phyloP scores from a whole-genome alignment of 2,888 invertebrate genomes.

The Diadromus collaris region DNA sequence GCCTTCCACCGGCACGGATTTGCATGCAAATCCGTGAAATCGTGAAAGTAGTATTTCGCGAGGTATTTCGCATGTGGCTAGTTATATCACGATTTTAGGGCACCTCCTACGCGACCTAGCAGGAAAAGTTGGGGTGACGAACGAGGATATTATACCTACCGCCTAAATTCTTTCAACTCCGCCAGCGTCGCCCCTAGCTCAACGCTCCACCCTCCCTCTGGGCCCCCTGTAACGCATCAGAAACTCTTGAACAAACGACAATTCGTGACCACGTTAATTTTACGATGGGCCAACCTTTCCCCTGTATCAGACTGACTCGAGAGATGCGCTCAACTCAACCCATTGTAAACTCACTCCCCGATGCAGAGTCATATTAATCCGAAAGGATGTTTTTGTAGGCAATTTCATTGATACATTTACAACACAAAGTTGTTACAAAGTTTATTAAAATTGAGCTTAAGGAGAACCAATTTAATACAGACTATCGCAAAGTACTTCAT shows the following conservation, averaged over 20 bases:
- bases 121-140: conserved; percentile 49
- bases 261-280: conserved; percentile 67
- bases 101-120: conserved; percentile 9
- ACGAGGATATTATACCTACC: conserved; percentile 56
- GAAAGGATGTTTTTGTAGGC: not conserved
- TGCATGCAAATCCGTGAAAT: conserved; percentile 45
- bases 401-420: not conserved
- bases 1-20: conserved; percentile 29
- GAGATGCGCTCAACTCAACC: conserved; percentile 44
- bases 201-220: not conserved
- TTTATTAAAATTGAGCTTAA: not conserved
- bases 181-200: conserved; percentile 23
- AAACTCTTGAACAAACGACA: conserved; percentile 44
- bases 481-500: no score
- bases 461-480: not conserved
- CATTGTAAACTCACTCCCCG: conserved; percentile 19
- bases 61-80: conserved; percentile 20
- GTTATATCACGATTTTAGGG: conserved; percentile 43
- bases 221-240: conserved; percentile 15
- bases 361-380: not conserved
- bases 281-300: conserved; percentile 69
- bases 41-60: conserved; percentile 35
- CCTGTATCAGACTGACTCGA: conserved; percentile 54
- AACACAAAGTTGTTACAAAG: not conserved
- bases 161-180: conserved; percentile 51